Base-by-base conservation (phyloP, 2,797 vertebrate species). In the Brachymystax lenok region DNA sequence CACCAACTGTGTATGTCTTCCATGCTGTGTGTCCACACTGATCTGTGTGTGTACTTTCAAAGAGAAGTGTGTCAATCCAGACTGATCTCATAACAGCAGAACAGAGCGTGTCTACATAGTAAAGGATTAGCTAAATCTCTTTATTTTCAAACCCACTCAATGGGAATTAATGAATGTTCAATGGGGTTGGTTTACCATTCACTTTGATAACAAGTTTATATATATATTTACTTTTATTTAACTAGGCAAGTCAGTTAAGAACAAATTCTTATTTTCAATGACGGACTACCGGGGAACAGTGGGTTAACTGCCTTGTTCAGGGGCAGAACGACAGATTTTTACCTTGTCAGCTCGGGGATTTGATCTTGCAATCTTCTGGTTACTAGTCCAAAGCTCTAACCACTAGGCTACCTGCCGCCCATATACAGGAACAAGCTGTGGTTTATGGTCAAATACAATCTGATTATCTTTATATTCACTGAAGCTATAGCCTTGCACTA, bases 91-190 rank as follows among this genome's bases (percentile, higher is more conserved):
- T 68, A 76, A 80, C 66, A 67, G 28, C 27, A 28, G 27, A 4
- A 30, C 63, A 27, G 61, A 56, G 51, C 17, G 54, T 24, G 51
- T 73, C 77, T 52, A 61, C 77, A 71, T 68, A 24, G 74, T 12
- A 14, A 75, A 59, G 71, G 79, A 80, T 74, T 76, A 70, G 66
- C 35, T 59, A 72, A 52, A 69, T 83, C 56, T 16, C 33, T 40
- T 40, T 33, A 76, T 52, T 63, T 70, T 13, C 27, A 21, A 52
- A 66, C 51, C 51, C 27, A 33, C 10, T 40, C 50, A 30, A 17
- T 16, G 27, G 28, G 35, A 40, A 40, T 40, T 7, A 40, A 40
- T 8, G 35, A 40, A 40, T 40, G 35, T 7, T 40, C 35, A 8
- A 40, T 8, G 35, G 35, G 28, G 27, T 30, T 14, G 64, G 5